These are phyloP conservation scores for Apotomis capreana DNA, from an alignment of 2,888 invertebrate species.

Conservation along the genomic window DNA sequence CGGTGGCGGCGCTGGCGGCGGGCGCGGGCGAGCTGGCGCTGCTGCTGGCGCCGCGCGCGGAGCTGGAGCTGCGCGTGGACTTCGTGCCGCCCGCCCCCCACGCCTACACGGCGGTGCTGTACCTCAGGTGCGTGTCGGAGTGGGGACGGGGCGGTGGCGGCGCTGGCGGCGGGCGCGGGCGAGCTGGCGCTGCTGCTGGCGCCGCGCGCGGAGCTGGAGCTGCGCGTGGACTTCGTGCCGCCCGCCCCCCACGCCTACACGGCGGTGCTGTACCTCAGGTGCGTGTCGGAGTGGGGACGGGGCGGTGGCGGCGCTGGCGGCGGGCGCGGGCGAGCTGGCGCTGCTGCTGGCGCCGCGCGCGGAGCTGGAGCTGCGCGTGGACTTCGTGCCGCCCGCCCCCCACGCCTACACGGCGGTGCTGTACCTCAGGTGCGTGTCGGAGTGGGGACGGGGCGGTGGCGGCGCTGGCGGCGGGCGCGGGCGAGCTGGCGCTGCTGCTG, in stretches of 20 bases:
- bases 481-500: slow-evolving; percentile 68
- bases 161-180: slow-evolving; percentile 42
- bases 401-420: slow-evolving; percentile 76
- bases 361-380: slow-evolving; percentile 73
- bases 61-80: slow-evolving; percentile 72
- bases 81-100: slow-evolving; percentile 74
- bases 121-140: slow-evolving; percentile 45
- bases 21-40: slow-evolving; percentile 47
- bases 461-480: slow-evolving; percentile 43
- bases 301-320: slow-evolving; percentile 39
- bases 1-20: slow-evolving; percentile 40
- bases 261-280: slow-evolving; percentile 69
- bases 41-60: slow-evolving; percentile 84
- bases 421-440: slow-evolving; percentile 50
- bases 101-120: slow-evolving; percentile 77
- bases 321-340: slow-evolving; percentile 41
- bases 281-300: no score
- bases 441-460: background rate
- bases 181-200: slow-evolving; percentile 72
- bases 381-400: slow-evolving; percentile 73
- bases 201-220: slow-evolving; percentile 81
- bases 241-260: slow-evolving; percentile 68
- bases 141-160: slow-evolving; percentile 6
- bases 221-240: slow-evolving; percentile 78
- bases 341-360: slow-evolving; percentile 84